These are phyloP conservation scores for Prochilodus magdalenae DNA, from an alignment of 2,113 vertebrate species.

Conservation along the genomic window DNA sequence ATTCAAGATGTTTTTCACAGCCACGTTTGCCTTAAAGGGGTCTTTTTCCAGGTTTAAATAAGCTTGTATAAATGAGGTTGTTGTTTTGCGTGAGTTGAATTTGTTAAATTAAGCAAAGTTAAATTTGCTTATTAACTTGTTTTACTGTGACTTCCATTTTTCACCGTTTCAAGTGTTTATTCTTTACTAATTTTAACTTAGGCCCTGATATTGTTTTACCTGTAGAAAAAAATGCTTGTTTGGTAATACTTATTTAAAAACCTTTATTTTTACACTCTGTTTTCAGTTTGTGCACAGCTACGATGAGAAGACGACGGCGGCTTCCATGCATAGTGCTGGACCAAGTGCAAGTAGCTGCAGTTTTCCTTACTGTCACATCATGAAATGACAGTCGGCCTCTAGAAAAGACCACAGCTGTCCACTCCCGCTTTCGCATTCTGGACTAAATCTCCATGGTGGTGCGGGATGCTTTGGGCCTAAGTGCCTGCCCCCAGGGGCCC, in stretches of 20 bases:
- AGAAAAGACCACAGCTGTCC: neutral
- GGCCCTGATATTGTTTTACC: too few species aligned
- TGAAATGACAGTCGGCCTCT: neutral
- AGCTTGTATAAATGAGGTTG: too few species aligned
- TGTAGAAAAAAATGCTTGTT: neutral
- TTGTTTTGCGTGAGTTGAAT: too few species aligned
- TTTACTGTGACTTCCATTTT: too few species aligned
- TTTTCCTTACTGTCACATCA: neutral
- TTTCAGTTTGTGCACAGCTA: constrained; percentile 8
- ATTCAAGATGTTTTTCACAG: too few species aligned
- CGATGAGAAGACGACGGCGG: constrained; percentile 39
- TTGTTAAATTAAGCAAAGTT: too few species aligned
- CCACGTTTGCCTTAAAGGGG: too few species aligned
- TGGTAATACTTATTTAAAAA: neutral
- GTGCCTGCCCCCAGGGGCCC: constrained; percentile 26
- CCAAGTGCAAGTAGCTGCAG: neutral
- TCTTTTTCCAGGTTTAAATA: too few species aligned
- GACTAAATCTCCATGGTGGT: constrained; percentile 16
- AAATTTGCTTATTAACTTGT: too few species aligned
- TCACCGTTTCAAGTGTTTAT: too few species aligned
- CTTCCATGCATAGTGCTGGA: constrained; percentile 10
- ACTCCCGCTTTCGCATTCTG: neutral
- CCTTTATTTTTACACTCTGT: constrained; percentile 16
- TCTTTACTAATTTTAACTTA: too few species aligned
- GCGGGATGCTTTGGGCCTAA: neutral